Evolutionary conservation across 1,140 invertebrate species (phyloP).

Genomic region (Drosophila jambulina): DNA sequence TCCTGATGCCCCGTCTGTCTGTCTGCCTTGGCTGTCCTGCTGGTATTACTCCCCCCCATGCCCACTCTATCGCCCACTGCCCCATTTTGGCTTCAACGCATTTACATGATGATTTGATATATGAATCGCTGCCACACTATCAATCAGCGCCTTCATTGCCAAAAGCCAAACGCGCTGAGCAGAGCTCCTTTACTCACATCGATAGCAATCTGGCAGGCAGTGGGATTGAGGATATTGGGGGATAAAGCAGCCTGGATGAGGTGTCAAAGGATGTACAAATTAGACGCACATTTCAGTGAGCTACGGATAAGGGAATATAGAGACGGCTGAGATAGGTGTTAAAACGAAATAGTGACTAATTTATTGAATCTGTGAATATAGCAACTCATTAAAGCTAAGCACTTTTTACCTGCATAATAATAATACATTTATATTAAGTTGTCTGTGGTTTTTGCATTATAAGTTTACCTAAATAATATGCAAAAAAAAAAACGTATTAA

Average conservation of each 20-base stretch:
- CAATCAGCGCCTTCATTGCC: constrained; percentile 65
- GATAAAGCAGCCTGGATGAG: constrained; percentile 4
- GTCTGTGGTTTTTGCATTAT: too few relatives aligned
- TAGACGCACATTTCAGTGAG: not conserved
- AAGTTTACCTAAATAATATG: too few relatives aligned
- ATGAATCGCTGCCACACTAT: constrained; percentile 68
- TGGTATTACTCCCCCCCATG: constrained; percentile 2
- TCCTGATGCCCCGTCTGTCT: constrained; percentile 16
- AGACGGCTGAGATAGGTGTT: not conserved
- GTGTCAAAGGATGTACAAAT: constrained; percentile 30
- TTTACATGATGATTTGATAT: constrained; percentile 81
- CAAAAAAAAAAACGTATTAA: too few relatives aligned
- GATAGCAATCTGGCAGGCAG: constrained; percentile 28
- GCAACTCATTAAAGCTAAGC: not conserved
- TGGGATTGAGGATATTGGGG: constrained; percentile 1
- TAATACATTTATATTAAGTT: too few relatives aligned
- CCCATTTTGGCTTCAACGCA: constrained; percentile 24
- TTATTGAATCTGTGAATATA: not conserved
- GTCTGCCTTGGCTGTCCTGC: constrained; percentile 12
- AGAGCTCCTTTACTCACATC: constrained; percentile 3
- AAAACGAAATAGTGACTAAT: not conserved
- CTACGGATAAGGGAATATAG: not conserved
- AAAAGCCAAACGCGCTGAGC: constrained; percentile 31
- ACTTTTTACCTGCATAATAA: too few relatives aligned
- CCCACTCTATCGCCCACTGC: not conserved